A percentile compares a stretch with the other conserved stretches of the same genome.
These are phyloP conservation scores for Fistularia commersonii DNA, from an alignment of 2,797 vertebrate genomes.

Conservation along the genomic window DNA sequence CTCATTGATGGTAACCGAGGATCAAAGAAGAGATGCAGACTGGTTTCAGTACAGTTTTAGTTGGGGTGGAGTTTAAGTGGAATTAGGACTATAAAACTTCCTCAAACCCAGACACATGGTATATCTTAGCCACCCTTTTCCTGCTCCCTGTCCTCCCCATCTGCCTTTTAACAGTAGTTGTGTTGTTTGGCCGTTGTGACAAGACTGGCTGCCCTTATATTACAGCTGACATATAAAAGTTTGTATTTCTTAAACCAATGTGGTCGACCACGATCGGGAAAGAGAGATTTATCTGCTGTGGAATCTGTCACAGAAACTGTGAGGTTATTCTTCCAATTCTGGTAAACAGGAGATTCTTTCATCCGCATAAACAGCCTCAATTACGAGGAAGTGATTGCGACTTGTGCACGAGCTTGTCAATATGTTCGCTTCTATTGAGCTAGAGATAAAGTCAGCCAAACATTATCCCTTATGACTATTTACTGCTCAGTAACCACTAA, in stretches of 20 bases:
- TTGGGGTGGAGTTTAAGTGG: constrained; percentile 46
- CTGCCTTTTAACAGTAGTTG: constrained; percentile 63
- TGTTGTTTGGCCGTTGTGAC: constrained; percentile 52
- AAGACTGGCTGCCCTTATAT: constrained; percentile 50
- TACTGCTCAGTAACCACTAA: background rate
- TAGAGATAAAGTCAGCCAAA: constrained; percentile 2
- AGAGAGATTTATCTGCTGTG: constrained; percentile 63
- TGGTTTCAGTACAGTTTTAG: constrained; percentile 53
- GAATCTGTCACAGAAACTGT: constrained; percentile 61
- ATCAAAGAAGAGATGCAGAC: constrained; percentile 53
- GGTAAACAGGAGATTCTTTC: constrained; percentile 48
- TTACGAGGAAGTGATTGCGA: constrained; percentile 42
- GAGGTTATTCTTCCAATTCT: constrained; percentile 37
- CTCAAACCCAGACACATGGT: constrained; percentile 32
- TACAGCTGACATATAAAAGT: constrained; percentile 56
- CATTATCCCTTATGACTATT: background rate
- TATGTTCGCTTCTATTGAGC: constrained; percentile 3
- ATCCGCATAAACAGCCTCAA: constrained; percentile 29
- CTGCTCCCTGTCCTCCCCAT: constrained; percentile 60
- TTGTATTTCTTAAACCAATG: constrained; percentile 54
- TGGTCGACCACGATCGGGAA: constrained; percentile 44
- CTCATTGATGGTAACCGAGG: constrained; percentile 52
- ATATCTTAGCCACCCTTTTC: constrained; percentile 48
- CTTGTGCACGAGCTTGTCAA: constrained; percentile 18
- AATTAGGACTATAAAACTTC: constrained; percentile 62